A percentile compares a stretch with the other conserved stretches of the same genome.
Evolutionary conservation across 2,888 invertebrate genomes (phyloP).

Genomic region (Zhuqinia jingwanae): DNA sequence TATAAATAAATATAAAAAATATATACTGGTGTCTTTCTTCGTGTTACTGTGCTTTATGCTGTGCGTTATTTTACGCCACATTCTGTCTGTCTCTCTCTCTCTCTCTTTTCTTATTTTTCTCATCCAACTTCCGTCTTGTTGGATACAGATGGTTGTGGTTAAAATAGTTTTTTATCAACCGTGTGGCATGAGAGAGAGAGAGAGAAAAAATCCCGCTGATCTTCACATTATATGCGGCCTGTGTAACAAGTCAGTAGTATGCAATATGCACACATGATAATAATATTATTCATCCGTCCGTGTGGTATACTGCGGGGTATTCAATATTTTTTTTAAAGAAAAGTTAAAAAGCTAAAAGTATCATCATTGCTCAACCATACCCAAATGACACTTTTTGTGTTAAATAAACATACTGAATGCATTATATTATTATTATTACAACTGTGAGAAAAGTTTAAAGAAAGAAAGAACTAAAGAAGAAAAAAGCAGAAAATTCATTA

Average conservation of each 20-base stretch:
- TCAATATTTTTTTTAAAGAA: background rate
- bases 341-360: background rate
- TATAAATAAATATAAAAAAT: constrained; percentile 9
- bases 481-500: constrained; percentile 12
- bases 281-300: constrained; percentile 32
- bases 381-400: constrained; percentile 45
- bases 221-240: background rate
- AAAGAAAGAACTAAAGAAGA: background rate
- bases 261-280: background rate
- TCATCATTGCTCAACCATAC: constrained; percentile 39
- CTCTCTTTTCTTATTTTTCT: background rate
- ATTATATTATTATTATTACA: too few species aligned
- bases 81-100: constrained; percentile 31
- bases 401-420: constrained; percentile 42
- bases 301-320: constrained; percentile 27
- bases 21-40: background rate
- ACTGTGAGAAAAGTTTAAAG: constrained; percentile 33
- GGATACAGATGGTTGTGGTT: constrained; percentile 68
- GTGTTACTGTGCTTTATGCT: background rate
- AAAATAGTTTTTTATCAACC: constrained; percentile 66
- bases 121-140: constrained; percentile 68
- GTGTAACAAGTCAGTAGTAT: too few species aligned
- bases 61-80: constrained; percentile 52
- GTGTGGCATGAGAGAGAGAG: constrained; percentile 31
- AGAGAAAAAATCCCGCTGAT: constrained; percentile 33